Evolutionary conservation across 2,888 invertebrate species (phyloP).

Genomic region (Aphrophora alni): DNA sequence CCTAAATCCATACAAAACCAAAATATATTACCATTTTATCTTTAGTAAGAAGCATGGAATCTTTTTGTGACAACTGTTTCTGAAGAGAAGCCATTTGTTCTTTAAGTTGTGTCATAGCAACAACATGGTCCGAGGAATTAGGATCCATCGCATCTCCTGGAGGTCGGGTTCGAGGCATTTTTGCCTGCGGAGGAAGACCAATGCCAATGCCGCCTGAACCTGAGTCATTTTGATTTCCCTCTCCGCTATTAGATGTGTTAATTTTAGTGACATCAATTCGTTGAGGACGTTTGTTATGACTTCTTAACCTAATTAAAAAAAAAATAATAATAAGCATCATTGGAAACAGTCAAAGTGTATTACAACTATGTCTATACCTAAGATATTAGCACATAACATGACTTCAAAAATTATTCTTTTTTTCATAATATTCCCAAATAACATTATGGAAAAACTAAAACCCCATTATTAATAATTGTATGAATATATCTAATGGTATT

Average conservation of each 20-base stretch:
- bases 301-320: conserved; percentile 59
- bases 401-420: too few species aligned
- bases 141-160: conserved; percentile 66
- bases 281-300: conserved; percentile 75
- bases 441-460: too few species aligned
- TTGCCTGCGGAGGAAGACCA: conserved; percentile 57
- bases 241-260: conserved; percentile 53
- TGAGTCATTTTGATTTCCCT: conserved; percentile 61
- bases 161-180: conserved; percentile 56
- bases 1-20: too few species aligned
- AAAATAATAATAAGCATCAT: background rate
- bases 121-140: conserved; percentile 90
- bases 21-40: conserved; percentile 78
- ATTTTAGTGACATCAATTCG: conserved; percentile 69
- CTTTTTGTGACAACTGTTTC: conserved; percentile 85
- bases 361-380: too few species aligned
- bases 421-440: too few species aligned
- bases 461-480: too few species aligned
- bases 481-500: too few species aligned
- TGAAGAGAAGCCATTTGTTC: conserved; percentile 92
- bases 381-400: too few species aligned
- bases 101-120: conserved; percentile 92
- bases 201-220: conserved; percentile 57
- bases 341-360: too few species aligned
- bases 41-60: conserved; percentile 83